A percentile compares a stretch with the other conserved stretches of the same genome.
Evolutionary conservation across 2,113 vertebrate species (phyloP).

Genomic region (Rhinoderma darwinii): DNA sequence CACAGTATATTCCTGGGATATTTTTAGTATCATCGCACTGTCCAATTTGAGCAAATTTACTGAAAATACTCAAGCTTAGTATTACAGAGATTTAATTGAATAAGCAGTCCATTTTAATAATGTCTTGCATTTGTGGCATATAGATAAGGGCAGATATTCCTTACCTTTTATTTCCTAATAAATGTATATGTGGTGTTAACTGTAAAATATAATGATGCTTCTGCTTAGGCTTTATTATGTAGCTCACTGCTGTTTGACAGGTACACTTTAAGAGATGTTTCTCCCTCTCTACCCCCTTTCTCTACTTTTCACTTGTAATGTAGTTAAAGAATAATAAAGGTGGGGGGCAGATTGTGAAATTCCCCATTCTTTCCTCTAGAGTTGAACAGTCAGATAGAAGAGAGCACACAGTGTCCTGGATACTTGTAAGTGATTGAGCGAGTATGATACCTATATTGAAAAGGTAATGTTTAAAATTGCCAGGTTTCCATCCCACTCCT

Average conservation of each 20-base stretch:
- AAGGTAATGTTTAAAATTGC: slow-evolving; percentile 39
- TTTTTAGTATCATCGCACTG: not conserved
- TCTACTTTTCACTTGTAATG: not conserved
- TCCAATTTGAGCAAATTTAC: not conserved
- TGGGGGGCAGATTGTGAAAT: slow-evolving; percentile 1
- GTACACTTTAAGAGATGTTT: not conserved
- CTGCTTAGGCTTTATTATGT: not conserved
- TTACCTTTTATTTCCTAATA: not conserved
- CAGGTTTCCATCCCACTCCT: slow-evolving; percentile 35
- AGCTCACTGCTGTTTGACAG: not conserved
- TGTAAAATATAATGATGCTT: not conserved
- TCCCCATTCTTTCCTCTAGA: not conserved
- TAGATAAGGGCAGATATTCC: not conserved
- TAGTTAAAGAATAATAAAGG: not conserved
- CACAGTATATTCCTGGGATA: not conserved
- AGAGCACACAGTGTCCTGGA: not conserved
- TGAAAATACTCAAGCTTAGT: not conserved
- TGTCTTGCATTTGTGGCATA: not conserved
- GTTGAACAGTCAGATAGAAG: slow-evolving; percentile 4
- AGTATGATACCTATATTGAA: slow-evolving; percentile 37
- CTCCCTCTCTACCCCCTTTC: not conserved
- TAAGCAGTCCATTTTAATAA: not conserved
- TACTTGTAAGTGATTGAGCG: slow-evolving; percentile 26
- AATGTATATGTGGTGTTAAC: not conserved
- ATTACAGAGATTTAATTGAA: not conserved